Evolutionary conservation across 2,888 invertebrate genomes (phyloP).

Genomic region (Caenorhabditis angaria): DNA sequence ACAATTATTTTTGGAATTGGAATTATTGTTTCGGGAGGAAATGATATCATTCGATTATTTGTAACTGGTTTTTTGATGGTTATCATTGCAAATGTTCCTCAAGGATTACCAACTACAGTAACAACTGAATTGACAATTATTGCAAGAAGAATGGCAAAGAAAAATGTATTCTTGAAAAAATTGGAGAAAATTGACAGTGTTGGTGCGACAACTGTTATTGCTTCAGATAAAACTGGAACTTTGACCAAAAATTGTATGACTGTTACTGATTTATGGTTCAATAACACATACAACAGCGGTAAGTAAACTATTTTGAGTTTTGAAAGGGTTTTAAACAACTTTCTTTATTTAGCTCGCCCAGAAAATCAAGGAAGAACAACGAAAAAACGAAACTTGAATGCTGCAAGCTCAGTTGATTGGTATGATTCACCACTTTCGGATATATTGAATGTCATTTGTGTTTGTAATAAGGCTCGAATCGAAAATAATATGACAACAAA

Average conservation of each 20-base stretch:
- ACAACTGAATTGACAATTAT: constrained; percentile 58
- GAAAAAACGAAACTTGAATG: constrained; percentile 36
- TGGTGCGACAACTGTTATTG: constrained; percentile 53
- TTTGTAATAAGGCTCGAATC: constrained; percentile 56
- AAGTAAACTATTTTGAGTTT: too few species aligned
- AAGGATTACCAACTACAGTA: constrained; percentile 56
- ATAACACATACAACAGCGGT: constrained; percentile 47
- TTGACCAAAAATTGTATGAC: constrained; percentile 58
- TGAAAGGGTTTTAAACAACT: not conserved
- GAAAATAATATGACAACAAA: constrained; percentile 37
- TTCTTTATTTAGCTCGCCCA: constrained; percentile 40
- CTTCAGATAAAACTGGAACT: constrained; percentile 56
- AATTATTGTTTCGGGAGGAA: constrained; percentile 43
- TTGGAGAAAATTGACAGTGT: constrained; percentile 54
- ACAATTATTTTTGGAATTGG: constrained; percentile 57
- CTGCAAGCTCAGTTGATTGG: constrained; percentile 34
- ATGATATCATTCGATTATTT: constrained; percentile 56
- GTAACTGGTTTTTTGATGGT: constrained; percentile 63
- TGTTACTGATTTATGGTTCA: constrained; percentile 58
- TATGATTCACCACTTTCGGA: constrained; percentile 50
- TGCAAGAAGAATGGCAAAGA: constrained; percentile 53
- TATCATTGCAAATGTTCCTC: constrained; percentile 62
- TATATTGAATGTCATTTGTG: constrained; percentile 51
- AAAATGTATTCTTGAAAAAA: constrained; percentile 58
- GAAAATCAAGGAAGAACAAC: constrained; percentile 47